These are phyloP conservation scores for Acrobasis consociella DNA, from an alignment of 2,888 invertebrate genomes.

Conservation along the genomic window DNA sequence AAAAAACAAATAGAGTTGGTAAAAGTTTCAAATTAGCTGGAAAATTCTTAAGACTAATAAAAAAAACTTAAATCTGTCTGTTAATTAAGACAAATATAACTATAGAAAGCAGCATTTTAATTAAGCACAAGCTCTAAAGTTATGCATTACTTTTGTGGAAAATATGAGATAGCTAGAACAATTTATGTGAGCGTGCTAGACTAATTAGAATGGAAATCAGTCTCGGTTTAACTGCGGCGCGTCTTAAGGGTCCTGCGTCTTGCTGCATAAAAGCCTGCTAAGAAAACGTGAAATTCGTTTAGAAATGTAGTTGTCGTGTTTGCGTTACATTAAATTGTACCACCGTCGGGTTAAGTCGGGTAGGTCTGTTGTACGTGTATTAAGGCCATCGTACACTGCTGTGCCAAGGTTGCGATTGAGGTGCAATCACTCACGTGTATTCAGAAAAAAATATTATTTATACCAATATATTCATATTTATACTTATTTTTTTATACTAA, in stretches of 20 bases:
- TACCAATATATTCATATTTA: too few relatives aligned
- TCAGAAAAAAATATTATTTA: too few relatives aligned
- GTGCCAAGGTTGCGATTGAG: too few relatives aligned
- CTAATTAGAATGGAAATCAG: conserved; percentile 44
- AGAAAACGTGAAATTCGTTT: conserved; percentile 53
- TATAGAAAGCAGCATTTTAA: background rate
- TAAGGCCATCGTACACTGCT: too few relatives aligned
- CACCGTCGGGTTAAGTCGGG: conserved; percentile 57
- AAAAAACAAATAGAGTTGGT: too few relatives aligned
- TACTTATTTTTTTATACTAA: too few relatives aligned
- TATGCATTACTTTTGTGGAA: conserved; percentile 25
- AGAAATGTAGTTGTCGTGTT: conserved; percentile 63
- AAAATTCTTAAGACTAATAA: too few relatives aligned
- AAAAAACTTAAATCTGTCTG: too few relatives aligned
- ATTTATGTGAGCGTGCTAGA: conserved; percentile 28
- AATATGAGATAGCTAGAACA: conserved; percentile 13
- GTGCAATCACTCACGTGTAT: too few relatives aligned
- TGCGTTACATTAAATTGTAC: conserved; percentile 65
- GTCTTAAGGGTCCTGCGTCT: conserved; percentile 35
- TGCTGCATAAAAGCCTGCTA: conserved; percentile 41
- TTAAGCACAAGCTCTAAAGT: background rate
- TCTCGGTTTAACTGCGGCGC: conserved; percentile 37
- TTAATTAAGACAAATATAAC: too few relatives aligned
- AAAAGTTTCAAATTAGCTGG: too few relatives aligned
- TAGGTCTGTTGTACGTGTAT: conserved; percentile 29